Base-by-base conservation (phyloP, 1,140 invertebrate genomes). In the Zaprionus kolodkinae region DNA sequence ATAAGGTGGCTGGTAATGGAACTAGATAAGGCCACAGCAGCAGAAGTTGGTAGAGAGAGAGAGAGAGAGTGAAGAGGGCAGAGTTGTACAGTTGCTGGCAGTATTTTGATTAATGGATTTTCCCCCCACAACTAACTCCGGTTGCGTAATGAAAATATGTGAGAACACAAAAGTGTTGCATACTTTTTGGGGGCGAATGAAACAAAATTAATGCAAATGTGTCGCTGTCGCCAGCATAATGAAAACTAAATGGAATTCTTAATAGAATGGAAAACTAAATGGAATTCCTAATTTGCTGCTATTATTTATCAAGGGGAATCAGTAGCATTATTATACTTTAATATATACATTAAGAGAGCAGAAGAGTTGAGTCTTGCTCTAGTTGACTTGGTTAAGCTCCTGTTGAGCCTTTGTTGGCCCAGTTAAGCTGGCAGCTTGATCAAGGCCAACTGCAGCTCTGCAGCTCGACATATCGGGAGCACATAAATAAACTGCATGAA, bases 21-120 rank as follows among this genome's bases (percentile, higher is more conserved):
- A 30, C 21, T 59, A 45, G 64, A 64, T 65, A 17, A 50, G 25
- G n/a, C 2, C 0, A 45, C n/a, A 25, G 50, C 0, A 6, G 13
- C 2, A 27, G 54, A 9, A 25, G 15, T 33, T n/a, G 48, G 21
- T 2, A 21, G 21, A 1, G 21, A 21, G 21, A 21, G 21, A 21
- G 21, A 21, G 21, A 21, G 21, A 21, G n/a, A 21, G 21, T n/a
- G 21, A 2, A 21, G 21, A 21, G 2, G 21, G 21, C 21, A 21
- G 36, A 63, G 60, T 55, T 15, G 40, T 15, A 21, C 48, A 63
- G 60, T 55, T 15, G 40, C 15, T 21, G n/a, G 27, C 6, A 17
- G 5, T 13, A 52, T 59, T 54, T 82, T 85, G 83, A 87, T 76
- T 69, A 86, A 82, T 86, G 82, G 63, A 43, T 74, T 62, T 78